These are phyloP conservation scores for Sycophaga agraensis DNA, from an alignment of 1,140 invertebrate genomes.

Conservation along the genomic window DNA sequence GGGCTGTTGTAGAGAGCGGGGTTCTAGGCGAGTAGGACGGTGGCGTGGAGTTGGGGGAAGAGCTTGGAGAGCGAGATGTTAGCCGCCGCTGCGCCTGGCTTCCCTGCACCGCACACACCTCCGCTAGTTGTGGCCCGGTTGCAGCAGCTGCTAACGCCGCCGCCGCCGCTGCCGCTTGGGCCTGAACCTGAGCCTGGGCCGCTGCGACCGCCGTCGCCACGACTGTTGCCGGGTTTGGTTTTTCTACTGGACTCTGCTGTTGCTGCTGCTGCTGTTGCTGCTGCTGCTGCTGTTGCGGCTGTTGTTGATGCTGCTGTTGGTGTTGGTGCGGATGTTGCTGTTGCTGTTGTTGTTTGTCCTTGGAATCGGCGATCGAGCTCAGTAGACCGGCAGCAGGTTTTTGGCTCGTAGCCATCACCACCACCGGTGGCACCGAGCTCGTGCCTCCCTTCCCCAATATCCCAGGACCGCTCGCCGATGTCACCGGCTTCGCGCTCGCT, in stretches of 20 bases:
- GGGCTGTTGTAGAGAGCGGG: constrained; percentile 42
- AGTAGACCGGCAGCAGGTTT: constrained; percentile 46
- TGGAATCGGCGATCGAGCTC: constrained; percentile 37
- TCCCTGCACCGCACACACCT: constrained; percentile 59
- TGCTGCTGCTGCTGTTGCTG: constrained; percentile 47
- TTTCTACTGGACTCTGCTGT: no score
- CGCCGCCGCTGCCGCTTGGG: constrained; percentile 23
- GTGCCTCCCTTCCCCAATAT: constrained; percentile 51
- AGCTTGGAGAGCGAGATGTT: constrained; percentile 52
- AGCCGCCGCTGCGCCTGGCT: constrained; percentile 52
- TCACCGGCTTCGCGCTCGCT: constrained; percentile 54
- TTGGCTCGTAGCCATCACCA: constrained; percentile 44
- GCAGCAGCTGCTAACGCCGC: constrained; percentile 32
- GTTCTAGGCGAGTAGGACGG: constrained; percentile 50
- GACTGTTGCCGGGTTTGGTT: neutral
- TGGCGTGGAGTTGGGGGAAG: constrained; percentile 47
- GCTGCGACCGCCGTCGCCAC: constrained; percentile 35
- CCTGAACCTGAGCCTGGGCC: no score
- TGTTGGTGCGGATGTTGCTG: neutral
- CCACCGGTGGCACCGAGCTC: constrained; percentile 46
- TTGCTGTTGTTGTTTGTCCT: constrained; percentile 46
- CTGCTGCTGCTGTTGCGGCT: constrained; percentile 34
- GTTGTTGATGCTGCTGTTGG: constrained; percentile 11
- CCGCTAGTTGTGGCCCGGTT: constrained; percentile 49
- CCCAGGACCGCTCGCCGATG: constrained; percentile 50